A percentile compares a stretch with the other conserved stretches of the same genome.
Evolutionary conservation across 2,888 invertebrate genomes (phyloP).

Genomic region (Xanthia icteritia): DNA sequence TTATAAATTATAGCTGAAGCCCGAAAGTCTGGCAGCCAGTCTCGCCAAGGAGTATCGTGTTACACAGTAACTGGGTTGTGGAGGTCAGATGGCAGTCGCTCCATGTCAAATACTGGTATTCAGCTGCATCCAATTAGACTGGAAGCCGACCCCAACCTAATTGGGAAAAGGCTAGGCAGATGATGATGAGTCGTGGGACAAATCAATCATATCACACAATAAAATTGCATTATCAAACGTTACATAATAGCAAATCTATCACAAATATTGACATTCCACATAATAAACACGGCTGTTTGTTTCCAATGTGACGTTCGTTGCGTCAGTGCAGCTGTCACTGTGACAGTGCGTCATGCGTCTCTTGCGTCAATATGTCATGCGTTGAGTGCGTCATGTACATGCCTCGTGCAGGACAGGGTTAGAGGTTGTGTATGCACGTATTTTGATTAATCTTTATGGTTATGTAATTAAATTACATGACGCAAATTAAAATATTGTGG

Average conservation of each 20-base stretch:
- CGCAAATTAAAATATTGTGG: neutral
- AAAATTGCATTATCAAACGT: neutral
- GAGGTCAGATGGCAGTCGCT: too few relatives aligned
- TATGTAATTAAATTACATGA: neutral
- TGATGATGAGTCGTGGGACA: neutral
- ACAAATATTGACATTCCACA: constrained; percentile 27
- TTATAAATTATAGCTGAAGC: too few relatives aligned
- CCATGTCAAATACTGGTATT: neutral
- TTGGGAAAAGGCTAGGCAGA: neutral
- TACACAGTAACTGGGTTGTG: too few relatives aligned
- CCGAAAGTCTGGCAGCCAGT: too few relatives aligned
- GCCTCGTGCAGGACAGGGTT: constrained; percentile 37
- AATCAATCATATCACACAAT: neutral
- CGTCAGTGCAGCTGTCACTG: constrained; percentile 26
- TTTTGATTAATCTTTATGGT: constrained; percentile 13
- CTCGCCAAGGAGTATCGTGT: too few relatives aligned
- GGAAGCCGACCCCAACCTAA: neutral
- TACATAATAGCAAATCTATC: neutral
- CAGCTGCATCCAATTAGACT: neutral
- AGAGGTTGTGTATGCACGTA: constrained; percentile 33
- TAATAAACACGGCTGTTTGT: constrained; percentile 23
- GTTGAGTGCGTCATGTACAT: constrained; percentile 10
- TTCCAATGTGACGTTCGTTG: constrained; percentile 17
- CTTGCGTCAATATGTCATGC: constrained; percentile 15
- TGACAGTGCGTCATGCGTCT: constrained; percentile 29